These are phyloP conservation scores for Platerodrilus igneus DNA, from an alignment of 2,888 invertebrate genomes.

Conservation along the genomic window DNA sequence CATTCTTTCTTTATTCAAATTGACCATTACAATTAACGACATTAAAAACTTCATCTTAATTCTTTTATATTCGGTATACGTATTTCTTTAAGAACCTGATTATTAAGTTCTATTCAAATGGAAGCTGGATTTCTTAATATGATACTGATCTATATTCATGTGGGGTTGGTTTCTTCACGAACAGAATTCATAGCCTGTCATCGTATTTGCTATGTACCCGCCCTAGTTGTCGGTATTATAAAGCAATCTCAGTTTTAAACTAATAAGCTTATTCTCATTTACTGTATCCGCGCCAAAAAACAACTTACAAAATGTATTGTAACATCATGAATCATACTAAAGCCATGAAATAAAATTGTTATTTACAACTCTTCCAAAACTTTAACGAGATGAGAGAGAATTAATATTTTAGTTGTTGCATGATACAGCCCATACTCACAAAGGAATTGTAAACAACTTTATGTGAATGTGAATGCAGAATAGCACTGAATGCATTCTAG, in stretches of 20 bases:
- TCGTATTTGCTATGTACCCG: conserved; percentile 14
- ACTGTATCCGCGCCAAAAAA: conserved; percentile 14
- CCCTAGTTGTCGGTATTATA: conserved; percentile 16
- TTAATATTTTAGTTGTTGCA: conserved; percentile 31
- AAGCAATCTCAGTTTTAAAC: conserved; percentile 15
- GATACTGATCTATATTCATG: conserved; percentile 9
- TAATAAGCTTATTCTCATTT: conserved; percentile 19
- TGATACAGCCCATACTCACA: no score
- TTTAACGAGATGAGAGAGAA: conserved; percentile 31
- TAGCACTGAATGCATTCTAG: background rate
- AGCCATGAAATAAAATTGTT: conserved; percentile 22
- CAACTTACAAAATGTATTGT: conserved; percentile 9
- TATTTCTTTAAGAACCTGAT: no score
- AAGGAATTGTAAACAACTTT: conserved; percentile 29
- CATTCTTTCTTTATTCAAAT: no score
- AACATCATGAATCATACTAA: conserved; percentile 21
- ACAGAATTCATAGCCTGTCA: conserved; percentile 20
- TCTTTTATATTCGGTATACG: no score
- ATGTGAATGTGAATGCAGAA: conserved; percentile 7
- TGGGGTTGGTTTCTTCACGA: conserved; percentile 16
- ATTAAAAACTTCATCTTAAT: no score
- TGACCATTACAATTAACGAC: no score
- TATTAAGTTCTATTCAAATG: no score
- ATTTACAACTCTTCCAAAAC: conserved; percentile 32
- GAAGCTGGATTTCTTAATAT: no score